phyloP scores from a whole-genome alignment of 2,888 invertebrate genomes.

The Choristoneura rosaceana region DNA sequence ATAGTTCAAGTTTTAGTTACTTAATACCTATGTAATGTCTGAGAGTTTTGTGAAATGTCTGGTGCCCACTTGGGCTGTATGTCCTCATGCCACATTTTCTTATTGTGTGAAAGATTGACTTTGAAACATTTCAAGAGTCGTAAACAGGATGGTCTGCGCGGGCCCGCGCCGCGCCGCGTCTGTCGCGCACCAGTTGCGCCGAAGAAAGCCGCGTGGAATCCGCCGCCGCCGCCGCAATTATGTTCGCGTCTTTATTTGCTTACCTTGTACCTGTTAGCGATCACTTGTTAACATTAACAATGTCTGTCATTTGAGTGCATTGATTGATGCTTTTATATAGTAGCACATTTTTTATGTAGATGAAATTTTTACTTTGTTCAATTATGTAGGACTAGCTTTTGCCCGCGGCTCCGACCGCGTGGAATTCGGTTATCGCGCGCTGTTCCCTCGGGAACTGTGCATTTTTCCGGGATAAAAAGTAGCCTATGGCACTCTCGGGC shows the following conservation, averaged over 20 bases:
- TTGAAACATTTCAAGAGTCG: constrained; percentile 23
- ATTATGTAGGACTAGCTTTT: no score
- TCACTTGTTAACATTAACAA: neutral
- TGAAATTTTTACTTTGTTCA: no score
- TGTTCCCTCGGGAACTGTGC: no score
- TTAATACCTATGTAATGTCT: neutral
- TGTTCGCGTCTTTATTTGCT: constrained; percentile 5
- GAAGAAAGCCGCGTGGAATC: constrained; percentile 68
- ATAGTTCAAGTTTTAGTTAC: no score
- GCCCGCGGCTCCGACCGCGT: no score
- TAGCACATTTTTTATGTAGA: no score
- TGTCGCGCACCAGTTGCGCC: constrained; percentile 72
- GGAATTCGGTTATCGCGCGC: no score
- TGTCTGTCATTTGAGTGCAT: neutral
- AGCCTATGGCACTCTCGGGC: no score
- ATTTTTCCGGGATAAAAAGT: no score
- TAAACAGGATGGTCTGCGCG: neutral
- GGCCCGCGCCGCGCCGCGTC: constrained; percentile 38
- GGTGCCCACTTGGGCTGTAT: no score
- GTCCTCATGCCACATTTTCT: no score
- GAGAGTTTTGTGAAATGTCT: neutral
- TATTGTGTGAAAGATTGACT: no score
- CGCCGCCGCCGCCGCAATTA: constrained; percentile 28
- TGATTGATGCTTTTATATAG: neutral
- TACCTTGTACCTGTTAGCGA: neutral